Conservation (phyloP, 53 echinoderm and acorn worm species). For the Henricia sp. region DNA sequence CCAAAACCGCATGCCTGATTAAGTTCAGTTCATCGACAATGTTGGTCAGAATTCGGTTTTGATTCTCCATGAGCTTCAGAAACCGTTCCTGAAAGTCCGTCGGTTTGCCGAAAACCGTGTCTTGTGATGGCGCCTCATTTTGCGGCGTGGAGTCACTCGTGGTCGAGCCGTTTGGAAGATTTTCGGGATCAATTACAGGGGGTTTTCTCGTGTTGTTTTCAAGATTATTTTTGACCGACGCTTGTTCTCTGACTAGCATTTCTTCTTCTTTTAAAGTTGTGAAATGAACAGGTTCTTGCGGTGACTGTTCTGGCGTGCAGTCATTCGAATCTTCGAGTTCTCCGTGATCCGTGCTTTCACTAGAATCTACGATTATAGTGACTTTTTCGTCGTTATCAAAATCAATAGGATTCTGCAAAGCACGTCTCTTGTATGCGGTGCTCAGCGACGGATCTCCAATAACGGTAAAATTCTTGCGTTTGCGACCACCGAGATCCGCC, state of each 20-base stretch:
- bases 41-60: constrained; percentile 42
- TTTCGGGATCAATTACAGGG: too few relatives aligned
- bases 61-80: constrained; percentile 56
- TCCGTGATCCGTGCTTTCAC: too few relatives aligned
- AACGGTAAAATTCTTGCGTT: not conserved
- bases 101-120: constrained; percentile 17
- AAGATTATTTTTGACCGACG: not conserved
- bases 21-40: constrained; percentile 48
- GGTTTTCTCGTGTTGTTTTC: constrained; percentile 16
- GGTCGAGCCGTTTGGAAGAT: not conserved
- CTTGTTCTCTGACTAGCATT: not conserved
- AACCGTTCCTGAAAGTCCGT: constrained; percentile 45
- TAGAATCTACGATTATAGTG: too few relatives aligned
- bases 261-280: not conserved
- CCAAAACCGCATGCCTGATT: constrained; percentile 40
- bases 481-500: not conserved
- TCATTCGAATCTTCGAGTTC: not conserved
- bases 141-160: too few relatives aligned
- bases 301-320: not conserved
- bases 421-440: not conserved
- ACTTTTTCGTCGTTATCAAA: not conserved
- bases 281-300: not conserved
- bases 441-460: not conserved
- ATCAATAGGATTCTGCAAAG: too few relatives aligned
- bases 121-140: constrained; percentile 1